phyloP scores from a whole-genome alignment of 2,113 vertebrate genomes.

The Copsychus sechellarum region DNA sequence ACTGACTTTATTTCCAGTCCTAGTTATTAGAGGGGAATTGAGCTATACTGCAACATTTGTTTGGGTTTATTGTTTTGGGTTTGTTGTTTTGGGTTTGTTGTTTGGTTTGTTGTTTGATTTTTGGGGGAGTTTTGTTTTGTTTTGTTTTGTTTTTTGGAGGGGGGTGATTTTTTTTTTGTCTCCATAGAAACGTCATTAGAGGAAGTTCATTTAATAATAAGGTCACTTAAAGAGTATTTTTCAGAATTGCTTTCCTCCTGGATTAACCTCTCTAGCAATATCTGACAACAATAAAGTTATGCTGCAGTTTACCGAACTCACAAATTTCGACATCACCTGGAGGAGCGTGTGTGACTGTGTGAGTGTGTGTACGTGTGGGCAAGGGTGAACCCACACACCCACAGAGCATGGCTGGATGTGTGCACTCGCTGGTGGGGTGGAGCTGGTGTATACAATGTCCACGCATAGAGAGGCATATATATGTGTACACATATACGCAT shows the following conservation, averaged over 20 bases:
- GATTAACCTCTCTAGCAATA: background rate
- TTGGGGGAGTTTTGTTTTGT: background rate
- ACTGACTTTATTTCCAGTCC: background rate
- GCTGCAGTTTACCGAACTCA: background rate
- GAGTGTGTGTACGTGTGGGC: background rate
- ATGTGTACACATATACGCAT: background rate
- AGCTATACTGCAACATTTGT: background rate
- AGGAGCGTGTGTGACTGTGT: fast-evolving
- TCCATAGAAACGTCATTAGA: background rate
- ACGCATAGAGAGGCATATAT: background rate
- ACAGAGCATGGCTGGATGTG: background rate
- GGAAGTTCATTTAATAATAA: conserved; percentile 2
- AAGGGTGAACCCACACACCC: background rate
- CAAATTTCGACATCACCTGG: background rate
- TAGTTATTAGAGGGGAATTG: background rate
- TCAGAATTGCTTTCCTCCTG: background rate
- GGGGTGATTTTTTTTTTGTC: background rate
- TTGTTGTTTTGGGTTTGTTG: background rate
- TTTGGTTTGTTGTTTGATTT: background rate
- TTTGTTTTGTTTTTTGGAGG: background rate
- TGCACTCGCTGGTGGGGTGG: background rate
- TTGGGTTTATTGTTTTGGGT: background rate
- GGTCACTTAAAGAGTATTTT: conserved; percentile 1
- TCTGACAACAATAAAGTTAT: background rate
- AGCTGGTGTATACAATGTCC: background rate